Evolutionary conservation across 2,888 invertebrate species (phyloP).

Genomic region (Lomographa bimaculata): DNA sequence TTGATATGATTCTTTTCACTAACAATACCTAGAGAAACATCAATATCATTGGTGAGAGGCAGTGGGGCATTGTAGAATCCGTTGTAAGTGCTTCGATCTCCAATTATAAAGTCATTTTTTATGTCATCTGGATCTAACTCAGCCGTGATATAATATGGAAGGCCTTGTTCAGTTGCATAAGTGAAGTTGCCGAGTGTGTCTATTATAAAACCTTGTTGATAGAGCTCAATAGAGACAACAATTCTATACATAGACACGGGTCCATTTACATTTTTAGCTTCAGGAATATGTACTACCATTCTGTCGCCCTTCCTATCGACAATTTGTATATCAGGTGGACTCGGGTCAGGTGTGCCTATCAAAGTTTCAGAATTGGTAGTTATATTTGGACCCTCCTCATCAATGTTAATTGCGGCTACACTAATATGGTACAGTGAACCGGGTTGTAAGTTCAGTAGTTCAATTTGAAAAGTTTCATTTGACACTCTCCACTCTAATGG

Average conservation of each 20-base stretch:
- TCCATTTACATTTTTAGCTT: conserved; percentile 89
- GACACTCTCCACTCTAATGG: conserved; percentile 84
- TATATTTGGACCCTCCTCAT: conserved; percentile 83
- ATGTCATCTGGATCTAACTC: conserved; percentile 88
- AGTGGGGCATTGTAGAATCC: conserved; percentile 91
- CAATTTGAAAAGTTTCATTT: conserved; percentile 81
- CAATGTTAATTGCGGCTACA: conserved; percentile 85
- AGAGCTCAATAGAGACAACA: conserved; percentile 87
- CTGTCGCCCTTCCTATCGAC: conserved; percentile 84
- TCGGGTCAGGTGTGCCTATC: conserved; percentile 88
- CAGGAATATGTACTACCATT: conserved; percentile 86
- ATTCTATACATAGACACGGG: conserved; percentile 90
- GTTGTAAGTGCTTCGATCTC: conserved; percentile 89
- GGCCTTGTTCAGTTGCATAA: conserved; percentile 86
- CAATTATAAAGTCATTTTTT: conserved; percentile 88
- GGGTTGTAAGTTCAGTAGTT: conserved; percentile 86
- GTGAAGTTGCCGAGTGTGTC: conserved; percentile 86
- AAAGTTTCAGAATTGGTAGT: conserved; percentile 86
- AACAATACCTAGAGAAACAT: conserved; percentile 88
- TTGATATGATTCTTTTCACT: conserved; percentile 86
- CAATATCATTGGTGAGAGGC: conserved; percentile 84
- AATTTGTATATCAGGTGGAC: conserved; percentile 87
- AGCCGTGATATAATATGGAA: conserved; percentile 92
- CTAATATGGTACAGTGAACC: conserved; percentile 90
- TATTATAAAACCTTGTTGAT: conserved; percentile 85